Evolutionary conservation across 2,797 vertebrate species (phyloP).

Genomic region (Karalla daura): DNA sequence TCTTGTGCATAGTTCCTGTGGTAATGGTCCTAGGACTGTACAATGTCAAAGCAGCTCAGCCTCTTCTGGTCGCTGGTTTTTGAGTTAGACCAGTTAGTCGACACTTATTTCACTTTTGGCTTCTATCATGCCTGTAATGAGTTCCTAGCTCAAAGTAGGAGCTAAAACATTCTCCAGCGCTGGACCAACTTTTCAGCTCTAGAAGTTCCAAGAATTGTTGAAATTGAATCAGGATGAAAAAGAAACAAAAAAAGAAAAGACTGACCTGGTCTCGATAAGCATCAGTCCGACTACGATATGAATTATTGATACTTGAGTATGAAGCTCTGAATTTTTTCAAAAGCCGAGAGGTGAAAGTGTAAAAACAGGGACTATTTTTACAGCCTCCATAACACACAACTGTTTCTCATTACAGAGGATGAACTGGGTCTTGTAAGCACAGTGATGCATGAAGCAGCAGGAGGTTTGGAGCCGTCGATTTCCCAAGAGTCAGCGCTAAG

Average conservation of each 20-base stretch:
- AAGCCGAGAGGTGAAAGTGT: conserved; percentile 21
- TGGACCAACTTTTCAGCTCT: no score
- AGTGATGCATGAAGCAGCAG: conserved; percentile 21
- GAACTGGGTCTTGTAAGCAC: conserved; percentile 8
- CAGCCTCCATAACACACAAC: conserved; percentile 10
- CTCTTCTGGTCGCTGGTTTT: no score
- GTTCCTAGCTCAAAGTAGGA: no score
- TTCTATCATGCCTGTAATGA: no score
- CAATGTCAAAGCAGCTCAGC: no score
- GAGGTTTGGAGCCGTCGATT: conserved; percentile 18
- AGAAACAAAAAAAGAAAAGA: background rate
- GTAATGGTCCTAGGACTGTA: no score
- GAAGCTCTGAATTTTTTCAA: conserved; percentile 26
- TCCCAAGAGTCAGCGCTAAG: conserved; percentile 4
- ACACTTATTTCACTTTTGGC: no score
- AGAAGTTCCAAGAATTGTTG: no score
- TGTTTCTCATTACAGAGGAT: conserved; percentile 49
- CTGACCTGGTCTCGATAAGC: background rate
- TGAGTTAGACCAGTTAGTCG: no score
- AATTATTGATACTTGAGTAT: conserved; percentile 23
- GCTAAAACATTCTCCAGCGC: no score
- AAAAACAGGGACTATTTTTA: conserved; percentile 26
- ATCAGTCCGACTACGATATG: background rate
- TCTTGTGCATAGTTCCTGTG: no score
- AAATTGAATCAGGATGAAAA: conserved; percentile 12